phyloP scores from a whole-genome alignment of 2,113 vertebrate genomes.

The Thamnophis sirtalis region DNA sequence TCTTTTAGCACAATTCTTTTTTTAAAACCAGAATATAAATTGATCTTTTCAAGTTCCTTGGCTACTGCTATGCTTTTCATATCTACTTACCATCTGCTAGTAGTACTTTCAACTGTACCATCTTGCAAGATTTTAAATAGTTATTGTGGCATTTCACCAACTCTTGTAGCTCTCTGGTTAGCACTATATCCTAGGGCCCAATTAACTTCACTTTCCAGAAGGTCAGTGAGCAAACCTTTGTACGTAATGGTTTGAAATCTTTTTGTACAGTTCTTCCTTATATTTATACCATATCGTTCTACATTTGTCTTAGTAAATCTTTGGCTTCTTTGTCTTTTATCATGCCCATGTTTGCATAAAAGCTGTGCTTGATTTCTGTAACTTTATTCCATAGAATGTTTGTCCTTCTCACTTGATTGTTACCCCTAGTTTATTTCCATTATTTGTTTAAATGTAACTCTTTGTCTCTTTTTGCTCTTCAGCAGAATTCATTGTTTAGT shows the following conservation, averaged over 20 bases:
- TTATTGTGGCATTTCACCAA: background rate
- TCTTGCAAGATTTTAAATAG: background rate
- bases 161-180: background rate
- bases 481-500: background rate
- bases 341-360: background rate
- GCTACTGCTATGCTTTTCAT: background rate
- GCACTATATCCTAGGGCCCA: background rate
- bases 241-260: background rate
- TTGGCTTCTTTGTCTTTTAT: background rate
- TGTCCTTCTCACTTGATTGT: background rate
- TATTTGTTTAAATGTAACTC: background rate
- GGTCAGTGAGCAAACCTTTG: background rate
- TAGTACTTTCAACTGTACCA: background rate
- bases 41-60: background rate
- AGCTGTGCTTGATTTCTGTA: background rate
- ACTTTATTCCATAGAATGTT: background rate
- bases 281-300: background rate
- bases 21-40: background rate
- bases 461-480: background rate
- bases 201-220: background rate
- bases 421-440: background rate
- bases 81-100: background rate
- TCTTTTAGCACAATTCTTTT: background rate
- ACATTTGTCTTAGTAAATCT: background rate
- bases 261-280: background rate